Percentiles rank a stretch among this genome's conserved stretches.
Evolutionary conservation across 37 sponge, comb jelly and placozoan species (phyloP).

Genomic region (Chondrosia reniformis): DNA sequence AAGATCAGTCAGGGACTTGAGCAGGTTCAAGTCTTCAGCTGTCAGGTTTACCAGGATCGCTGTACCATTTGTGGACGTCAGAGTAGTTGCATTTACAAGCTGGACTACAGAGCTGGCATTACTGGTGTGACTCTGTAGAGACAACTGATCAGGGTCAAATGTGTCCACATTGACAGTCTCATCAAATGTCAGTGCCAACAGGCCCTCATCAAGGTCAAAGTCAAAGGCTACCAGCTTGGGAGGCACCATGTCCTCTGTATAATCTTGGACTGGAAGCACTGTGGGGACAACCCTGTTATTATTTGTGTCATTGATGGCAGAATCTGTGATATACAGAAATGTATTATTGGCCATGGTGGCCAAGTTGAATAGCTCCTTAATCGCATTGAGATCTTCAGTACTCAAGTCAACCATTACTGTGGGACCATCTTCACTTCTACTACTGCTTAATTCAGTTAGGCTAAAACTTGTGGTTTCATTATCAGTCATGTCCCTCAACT

Average conservation of each 20-base stretch:
- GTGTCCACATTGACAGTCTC: constrained; percentile 72
- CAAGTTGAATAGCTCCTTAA: constrained; percentile 55
- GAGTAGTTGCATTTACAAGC: constrained; percentile 14
- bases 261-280: constrained; percentile 32
- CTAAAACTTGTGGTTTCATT: background rate
- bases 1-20: constrained; percentile 65
- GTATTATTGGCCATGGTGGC: constrained; percentile 61
- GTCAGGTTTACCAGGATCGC: constrained; percentile 37
- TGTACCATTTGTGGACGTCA: constrained; percentile 40
- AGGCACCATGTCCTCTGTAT: constrained; percentile 50
- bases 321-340: constrained; percentile 36
- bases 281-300: constrained; percentile 41
- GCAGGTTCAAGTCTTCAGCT: constrained; percentile 54
- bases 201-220: constrained; percentile 68
- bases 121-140: constrained; percentile 36
- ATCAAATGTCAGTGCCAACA: constrained; percentile 63
- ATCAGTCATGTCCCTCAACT: constrained; percentile 19
- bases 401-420: constrained; percentile 52
- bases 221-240: constrained; percentile 39
- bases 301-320: constrained; percentile 63
- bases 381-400: constrained; percentile 74
- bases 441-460: background rate
- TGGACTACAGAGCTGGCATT: background rate
- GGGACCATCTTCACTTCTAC: constrained; percentile 60
- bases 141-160: constrained; percentile 47